Evolutionary conservation across 2,113 vertebrate genomes (phyloP).

Genomic region (Cephalophus harveyi): DNA sequence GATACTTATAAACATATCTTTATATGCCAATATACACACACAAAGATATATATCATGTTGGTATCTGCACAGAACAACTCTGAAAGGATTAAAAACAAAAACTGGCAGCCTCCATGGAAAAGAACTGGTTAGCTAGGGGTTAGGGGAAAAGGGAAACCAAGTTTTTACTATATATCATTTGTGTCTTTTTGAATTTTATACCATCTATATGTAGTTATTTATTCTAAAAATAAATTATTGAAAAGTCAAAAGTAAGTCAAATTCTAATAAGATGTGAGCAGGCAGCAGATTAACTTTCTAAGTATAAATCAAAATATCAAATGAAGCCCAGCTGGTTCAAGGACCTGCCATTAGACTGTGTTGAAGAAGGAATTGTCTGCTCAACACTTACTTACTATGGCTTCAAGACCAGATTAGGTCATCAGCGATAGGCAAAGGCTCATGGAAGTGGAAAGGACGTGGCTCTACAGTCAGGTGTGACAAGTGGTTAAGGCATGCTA

Average conservation of each 20-base stretch:
- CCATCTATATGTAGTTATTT: not conserved
- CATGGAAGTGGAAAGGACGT: not conserved
- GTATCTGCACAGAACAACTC: not conserved
- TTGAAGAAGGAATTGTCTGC: not conserved
- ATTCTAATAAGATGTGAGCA: slow-evolving; percentile 16
- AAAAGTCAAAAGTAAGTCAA: not conserved
- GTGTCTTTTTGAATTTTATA: slow-evolving; percentile 2
- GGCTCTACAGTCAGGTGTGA: not conserved
- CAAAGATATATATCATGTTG: not conserved
- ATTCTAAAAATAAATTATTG: not conserved
- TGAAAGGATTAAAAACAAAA: not conserved
- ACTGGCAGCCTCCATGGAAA: not conserved
- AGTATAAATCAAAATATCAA: not conserved
- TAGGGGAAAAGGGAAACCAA: not conserved
- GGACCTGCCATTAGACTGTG: too few species aligned
- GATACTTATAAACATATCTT: not conserved
- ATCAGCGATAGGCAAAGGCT: not conserved
- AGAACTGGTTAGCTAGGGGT: not conserved
- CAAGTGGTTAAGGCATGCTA: not conserved
- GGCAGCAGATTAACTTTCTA: not conserved
- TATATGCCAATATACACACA: not conserved
- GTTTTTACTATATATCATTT: not conserved
- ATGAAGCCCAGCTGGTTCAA: not conserved
- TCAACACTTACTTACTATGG: not conserved
- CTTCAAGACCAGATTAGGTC: not conserved